Conservation (phyloP, 2,888 invertebrate genomes). For the Bruchidius siliquastri region DNA sequence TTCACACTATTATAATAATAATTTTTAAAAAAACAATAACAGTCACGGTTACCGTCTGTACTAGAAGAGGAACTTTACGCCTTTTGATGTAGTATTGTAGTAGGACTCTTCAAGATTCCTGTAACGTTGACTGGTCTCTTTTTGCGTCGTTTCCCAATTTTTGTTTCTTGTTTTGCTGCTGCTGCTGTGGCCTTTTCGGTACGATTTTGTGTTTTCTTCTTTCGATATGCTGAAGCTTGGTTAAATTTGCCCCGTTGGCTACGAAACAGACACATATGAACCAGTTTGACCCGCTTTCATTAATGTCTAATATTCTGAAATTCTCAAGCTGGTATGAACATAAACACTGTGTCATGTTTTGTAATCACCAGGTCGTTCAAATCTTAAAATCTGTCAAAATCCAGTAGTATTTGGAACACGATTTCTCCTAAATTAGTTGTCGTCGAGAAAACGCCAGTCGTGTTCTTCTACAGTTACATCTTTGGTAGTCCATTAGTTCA, state of each 20-base stretch:
- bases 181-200: background rate
- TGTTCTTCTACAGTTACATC: conserved; percentile 29
- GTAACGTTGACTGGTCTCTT: conserved; percentile 23
- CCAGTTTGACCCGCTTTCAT: too few relatives aligned
- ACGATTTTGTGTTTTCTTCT: background rate
- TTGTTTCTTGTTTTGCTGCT: conserved; percentile 1
- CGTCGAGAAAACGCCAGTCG: conserved; percentile 20
- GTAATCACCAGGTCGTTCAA: background rate
- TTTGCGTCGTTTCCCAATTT: conserved; percentile 7
- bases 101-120: conserved; percentile 21
- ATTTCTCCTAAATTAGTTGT: conserved; percentile 13
- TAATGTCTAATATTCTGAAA: background rate
- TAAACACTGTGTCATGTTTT: background rate
- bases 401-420: conserved; percentile 27
- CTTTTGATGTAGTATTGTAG: conserved; percentile 24
- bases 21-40: conserved; percentile 37
- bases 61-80: conserved; percentile 38
- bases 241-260: background rate
- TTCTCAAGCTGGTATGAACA: background rate
- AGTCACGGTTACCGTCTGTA: conserved; percentile 37
- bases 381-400: conserved; percentile 22
- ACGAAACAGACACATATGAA: background rate
- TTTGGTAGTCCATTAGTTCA: conserved; percentile 38
- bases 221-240: background rate
- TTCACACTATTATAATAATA: conserved; percentile 35